Evolutionary conservation across 2,797 vertebrate species (phyloP).

Genomic region (Rhynchotus rufescens): DNA sequence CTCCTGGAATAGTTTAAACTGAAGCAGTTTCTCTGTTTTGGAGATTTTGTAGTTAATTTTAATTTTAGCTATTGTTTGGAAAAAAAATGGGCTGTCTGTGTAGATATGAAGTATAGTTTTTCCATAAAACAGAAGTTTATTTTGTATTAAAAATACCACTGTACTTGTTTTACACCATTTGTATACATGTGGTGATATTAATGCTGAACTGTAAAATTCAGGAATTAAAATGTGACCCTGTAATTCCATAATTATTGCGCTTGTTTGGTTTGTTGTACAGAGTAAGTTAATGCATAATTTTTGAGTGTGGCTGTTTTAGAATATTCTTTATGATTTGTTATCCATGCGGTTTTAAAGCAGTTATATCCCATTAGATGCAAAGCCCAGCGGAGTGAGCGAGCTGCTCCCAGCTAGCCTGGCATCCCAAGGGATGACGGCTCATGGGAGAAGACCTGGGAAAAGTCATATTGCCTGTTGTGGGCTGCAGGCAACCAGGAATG

Average conservation of each 20-base stretch:
- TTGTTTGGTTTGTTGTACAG: conserved; percentile 82
- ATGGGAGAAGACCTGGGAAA: neutral
- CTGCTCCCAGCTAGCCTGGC: fast-evolving
- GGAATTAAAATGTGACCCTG: conserved; percentile 98
- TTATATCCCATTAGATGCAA: conserved; percentile 8
- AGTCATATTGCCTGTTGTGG: neutral
- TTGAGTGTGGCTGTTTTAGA: conserved; percentile 49
- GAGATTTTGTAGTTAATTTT: conserved; percentile 86
- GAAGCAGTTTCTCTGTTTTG: conserved; percentile 82
- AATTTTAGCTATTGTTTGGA: conserved; percentile 85
- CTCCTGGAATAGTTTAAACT: conserved; percentile 84
- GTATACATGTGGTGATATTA: conserved; percentile 96
- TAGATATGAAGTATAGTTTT: conserved; percentile 89
- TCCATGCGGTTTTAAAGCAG: neutral
- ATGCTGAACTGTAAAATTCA: conserved; percentile 90
- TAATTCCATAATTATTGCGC: conserved; percentile 84
- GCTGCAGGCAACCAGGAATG: neutral
- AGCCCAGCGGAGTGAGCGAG: neutral
- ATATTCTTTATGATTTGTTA: conserved; percentile 24
- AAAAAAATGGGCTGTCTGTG: conserved; percentile 86
- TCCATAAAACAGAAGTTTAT: conserved; percentile 91
- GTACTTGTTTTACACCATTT: conserved; percentile 96
- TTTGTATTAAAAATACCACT: conserved; percentile 97
- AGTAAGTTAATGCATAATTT: conserved; percentile 58
- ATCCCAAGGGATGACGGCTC: neutral